Evolutionary conservation across 2,888 invertebrate genomes (phyloP), one percentile per base, ranked within the genome.

Genomic region (Idaea aversata): DNA sequence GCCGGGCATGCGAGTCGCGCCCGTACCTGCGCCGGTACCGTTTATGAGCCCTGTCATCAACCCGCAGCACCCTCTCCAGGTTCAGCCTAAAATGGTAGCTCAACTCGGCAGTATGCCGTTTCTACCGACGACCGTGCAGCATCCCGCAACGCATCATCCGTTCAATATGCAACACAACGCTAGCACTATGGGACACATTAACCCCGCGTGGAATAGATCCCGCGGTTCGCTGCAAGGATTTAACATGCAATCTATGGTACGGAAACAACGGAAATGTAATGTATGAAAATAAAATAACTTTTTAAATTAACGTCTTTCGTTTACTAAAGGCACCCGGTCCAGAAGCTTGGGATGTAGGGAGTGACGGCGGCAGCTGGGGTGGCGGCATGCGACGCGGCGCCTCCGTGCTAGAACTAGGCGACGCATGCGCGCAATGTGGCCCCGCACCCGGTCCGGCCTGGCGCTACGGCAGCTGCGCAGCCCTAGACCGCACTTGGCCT

Each of bases 381-480:
- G 85, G 91, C 0, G 88, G 88, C 5, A 67, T 92, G 70, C 85
- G 92, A 7, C 85, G 90, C 57, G 92, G 93, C 7, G 87, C 89
- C 1, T 92, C 92, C 0, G 90, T 91, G 6, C 79, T 91, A 66
- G 91, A 91, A 69, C 78, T 92, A 7, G 84, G 89, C 7, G 88
- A 85, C 4, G 82, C 71, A 16, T 77, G 80, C 74, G 34, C 85
- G 81, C 25, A 83, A 82, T 63, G 77, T 78, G 7, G 81, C 80
- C 67, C 81, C 64, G 77, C 81, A 15, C 77, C 83, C 5, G 70
- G 76, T 65, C 75, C 82, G n/a, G 75, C 83, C 15, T 92, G 91
- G 91, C 85, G 92, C 2, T 92, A 92, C 73, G 92, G 93, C 70
- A 91, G 92, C 79, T 91, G 91, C 73, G 91, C 90, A 65, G 87